Conservation (phyloP, 2,888 invertebrate genomes). For the Cybosia mesomella region DNA sequence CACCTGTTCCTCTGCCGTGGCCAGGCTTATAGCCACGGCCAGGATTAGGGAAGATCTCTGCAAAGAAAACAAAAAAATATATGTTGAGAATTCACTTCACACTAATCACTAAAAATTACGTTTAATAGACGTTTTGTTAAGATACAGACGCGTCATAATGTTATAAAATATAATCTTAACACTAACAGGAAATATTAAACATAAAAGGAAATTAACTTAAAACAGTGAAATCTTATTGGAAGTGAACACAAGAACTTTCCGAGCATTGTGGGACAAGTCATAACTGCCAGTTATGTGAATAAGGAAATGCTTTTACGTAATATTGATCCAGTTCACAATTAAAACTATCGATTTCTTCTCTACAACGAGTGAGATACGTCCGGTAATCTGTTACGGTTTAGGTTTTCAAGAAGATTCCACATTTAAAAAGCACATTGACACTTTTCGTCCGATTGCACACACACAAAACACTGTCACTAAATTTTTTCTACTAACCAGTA, state of each 20-base stretch:
- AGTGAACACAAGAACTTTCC: conserved; percentile 50
- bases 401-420: conserved; percentile 20
- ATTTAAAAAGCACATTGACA: conserved; percentile 33
- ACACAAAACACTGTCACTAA: conserved; percentile 52
- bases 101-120: background rate
- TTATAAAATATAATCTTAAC: conserved; percentile 7
- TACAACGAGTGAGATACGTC: conserved; percentile 8
- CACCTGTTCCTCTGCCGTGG: conserved; percentile 86
- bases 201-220: conserved; percentile 44
- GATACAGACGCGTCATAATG: background rate
- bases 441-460: conserved; percentile 39
- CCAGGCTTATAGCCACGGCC: conserved; percentile 86
- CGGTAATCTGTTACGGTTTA: conserved; percentile 3
- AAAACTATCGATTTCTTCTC: conserved; percentile 31
- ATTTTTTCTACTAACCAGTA: conserved; percentile 79
- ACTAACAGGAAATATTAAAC: conserved; percentile 27
- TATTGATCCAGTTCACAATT: conserved; percentile 46
- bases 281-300: conserved; percentile 51
- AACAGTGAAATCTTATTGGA: conserved; percentile 45
- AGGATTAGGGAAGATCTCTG: conserved; percentile 83
- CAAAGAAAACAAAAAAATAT: conserved; percentile 50
- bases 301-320: conserved; percentile 55
- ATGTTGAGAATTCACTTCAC: background rate
- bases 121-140: background rate
- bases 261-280: conserved; percentile 50